phyloP scores from a whole-genome alignment of 2,888 invertebrate genomes.

The Xylocampa areola region DNA sequence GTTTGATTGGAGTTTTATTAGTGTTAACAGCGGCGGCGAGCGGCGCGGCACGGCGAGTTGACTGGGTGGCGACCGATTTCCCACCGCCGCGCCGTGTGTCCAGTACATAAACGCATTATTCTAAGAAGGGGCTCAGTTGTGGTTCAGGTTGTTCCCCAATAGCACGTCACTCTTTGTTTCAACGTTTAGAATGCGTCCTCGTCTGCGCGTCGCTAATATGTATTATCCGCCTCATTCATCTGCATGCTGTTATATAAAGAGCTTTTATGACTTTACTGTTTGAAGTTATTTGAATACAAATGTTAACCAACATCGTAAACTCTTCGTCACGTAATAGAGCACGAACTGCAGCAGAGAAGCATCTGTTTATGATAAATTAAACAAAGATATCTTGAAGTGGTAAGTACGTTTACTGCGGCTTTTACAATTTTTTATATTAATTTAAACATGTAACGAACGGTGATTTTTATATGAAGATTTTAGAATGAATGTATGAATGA shows the following conservation, averaged over 20 bases:
- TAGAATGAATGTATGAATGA: too few relatives aligned
- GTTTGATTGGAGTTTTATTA: slow-evolving; percentile 1
- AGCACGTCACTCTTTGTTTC: slow-evolving; percentile 1
- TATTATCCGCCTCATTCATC: too few relatives aligned
- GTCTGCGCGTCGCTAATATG: neutral
- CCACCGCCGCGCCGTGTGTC: neutral
- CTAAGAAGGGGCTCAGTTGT: neutral
- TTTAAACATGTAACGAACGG: too few relatives aligned
- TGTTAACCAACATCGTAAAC: neutral
- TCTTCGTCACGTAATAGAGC: too few relatives aligned
- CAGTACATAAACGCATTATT: neutral
- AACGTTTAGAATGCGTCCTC: neutral
- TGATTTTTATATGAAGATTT: too few relatives aligned
- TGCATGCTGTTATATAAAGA: neutral
- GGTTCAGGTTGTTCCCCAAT: neutral
- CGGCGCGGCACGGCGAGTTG: too few relatives aligned
- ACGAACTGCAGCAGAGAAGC: too few relatives aligned
- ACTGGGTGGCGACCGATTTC: slow-evolving; percentile 1
- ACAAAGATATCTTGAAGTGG: too few relatives aligned
- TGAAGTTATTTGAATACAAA: neutral
- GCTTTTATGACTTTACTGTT: neutral
- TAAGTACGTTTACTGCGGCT: too few relatives aligned
- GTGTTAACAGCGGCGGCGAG: too few relatives aligned
- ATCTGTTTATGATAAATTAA: too few relatives aligned
- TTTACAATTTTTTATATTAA: too few relatives aligned